These are phyloP conservation scores for Drosophila virilis DNA, from an alignment of 1,140 invertebrate genomes.

Conservation along the genomic window DNA sequence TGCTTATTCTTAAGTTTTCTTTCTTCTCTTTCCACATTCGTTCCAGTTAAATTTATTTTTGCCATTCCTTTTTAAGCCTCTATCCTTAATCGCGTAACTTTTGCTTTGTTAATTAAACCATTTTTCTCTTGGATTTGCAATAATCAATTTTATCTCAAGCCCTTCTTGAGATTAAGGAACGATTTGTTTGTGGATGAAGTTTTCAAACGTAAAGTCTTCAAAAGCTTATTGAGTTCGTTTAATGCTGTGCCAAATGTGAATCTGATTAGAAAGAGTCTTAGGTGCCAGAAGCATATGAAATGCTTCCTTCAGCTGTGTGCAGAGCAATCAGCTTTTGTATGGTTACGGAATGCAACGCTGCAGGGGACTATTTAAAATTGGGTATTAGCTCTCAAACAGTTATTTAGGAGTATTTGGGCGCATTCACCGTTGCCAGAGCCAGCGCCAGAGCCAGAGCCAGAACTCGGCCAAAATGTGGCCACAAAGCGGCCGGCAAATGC, in stretches of 20 bases:
- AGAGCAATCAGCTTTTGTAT: conserved; percentile 30
- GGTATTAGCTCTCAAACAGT: conserved; percentile 65
- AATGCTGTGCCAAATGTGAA: not conserved
- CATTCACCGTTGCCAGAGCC: not conserved
- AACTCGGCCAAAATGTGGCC: conserved; percentile 56
- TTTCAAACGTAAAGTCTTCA: too few relatives aligned
- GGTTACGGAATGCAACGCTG: conserved; percentile 11
- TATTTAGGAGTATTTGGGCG: conserved; percentile 52
- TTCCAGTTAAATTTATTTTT: too few relatives aligned
- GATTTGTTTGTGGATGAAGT: too few relatives aligned
- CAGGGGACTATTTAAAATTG: conserved; percentile 28
- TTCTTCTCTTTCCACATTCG: too few relatives aligned
- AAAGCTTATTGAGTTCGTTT: too few relatives aligned
- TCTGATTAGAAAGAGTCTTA: not conserved
- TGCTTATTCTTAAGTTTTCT: not conserved
- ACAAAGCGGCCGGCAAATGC: conserved; percentile 67
- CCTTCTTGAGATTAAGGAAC: too few relatives aligned
- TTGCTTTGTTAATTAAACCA: too few relatives aligned
- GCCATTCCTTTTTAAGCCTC: too few relatives aligned
- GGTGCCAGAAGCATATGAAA: too few relatives aligned
- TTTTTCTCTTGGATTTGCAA: too few relatives aligned
- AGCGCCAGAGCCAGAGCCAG: conserved; percentile 2
- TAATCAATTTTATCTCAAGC: too few relatives aligned
- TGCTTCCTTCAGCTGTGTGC: not conserved
- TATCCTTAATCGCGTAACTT: too few relatives aligned